Evolutionary conservation across 1,140 invertebrate species (phyloP), one percentile per base, ranked within the genome.

Genomic region (Centruroides sculpturatus): DNA sequence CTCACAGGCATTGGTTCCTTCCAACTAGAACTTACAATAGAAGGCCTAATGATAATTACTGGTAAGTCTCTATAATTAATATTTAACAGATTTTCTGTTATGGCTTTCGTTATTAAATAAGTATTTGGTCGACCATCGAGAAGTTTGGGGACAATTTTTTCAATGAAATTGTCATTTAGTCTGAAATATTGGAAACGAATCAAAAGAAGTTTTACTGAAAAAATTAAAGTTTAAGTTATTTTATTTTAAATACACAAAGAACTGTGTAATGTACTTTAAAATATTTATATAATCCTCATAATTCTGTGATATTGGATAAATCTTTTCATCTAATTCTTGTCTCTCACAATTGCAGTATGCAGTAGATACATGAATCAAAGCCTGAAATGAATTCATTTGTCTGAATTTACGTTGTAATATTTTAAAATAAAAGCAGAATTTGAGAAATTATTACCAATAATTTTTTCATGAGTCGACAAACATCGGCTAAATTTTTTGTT

Each of bases 11-110:
- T 70, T 0, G 92, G 93, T 71, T 97, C 90, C 70, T 88, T 87
- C 89, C 89, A 95, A 5, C 90, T 80, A n/a, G 84, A 91, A 11
- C 86, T 85, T 69, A 96, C 89, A 84, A 96, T 94, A 0, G 92
- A 95, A 0, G 94, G 93, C 69, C 93, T 78, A 49, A 90, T 82
- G 61, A 98, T 88, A 3, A 87, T 80, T 4, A 84, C 74, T 0
- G 92, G 91, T 34, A 68, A 57, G 13, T 70, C 67, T 9, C 64
- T 65, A 6, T 76, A 79, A 64, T 85, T 80, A 65, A 87, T 83
- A 34, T 79, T 77, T 0, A 88, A 74, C 10, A 89, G 79, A 65
- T 85, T 79, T 69, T 93, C 89, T 0, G 86, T 85, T 62, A 93
- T 69, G 49, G 83, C 82, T 73, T 92, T 93, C 0, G 86, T 85